Evolutionary conservation across 2,797 vertebrate genomes (phyloP).

Genomic region (Pygocentrus nattereri): DNA sequence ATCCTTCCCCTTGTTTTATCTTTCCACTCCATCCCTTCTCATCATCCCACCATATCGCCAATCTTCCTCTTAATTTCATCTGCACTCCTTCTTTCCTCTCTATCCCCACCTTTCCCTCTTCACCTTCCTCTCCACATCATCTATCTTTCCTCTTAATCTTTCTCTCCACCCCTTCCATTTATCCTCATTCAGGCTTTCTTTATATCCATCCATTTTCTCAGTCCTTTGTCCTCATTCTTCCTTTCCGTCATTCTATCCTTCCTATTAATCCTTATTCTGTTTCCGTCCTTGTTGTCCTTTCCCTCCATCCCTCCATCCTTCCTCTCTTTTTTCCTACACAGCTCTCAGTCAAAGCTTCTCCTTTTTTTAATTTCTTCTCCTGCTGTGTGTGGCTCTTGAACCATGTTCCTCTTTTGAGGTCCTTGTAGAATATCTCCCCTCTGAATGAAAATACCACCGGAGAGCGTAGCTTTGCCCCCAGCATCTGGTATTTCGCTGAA

Average conservation of each 20-base stretch:
- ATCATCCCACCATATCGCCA: neutral
- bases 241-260: neutral
- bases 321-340: neutral
- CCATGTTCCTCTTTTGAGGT: slow-evolving; percentile 3
- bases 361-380: neutral
- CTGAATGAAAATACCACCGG: slow-evolving; percentile 44
- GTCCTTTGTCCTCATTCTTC: neutral
- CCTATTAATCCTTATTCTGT: neutral
- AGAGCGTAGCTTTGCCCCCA: slow-evolving; percentile 21
- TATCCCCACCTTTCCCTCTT: neutral
- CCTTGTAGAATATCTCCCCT: slow-evolving; percentile 20
- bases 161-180: neutral
- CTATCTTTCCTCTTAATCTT: neutral
- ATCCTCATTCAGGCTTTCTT: neutral
- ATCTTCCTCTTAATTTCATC: neutral
- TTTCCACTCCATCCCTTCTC: neutral
- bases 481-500: slow-evolving; percentile 51
- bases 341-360: neutral
- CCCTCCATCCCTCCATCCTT: neutral
- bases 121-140: neutral
- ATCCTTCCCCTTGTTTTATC: neutral
- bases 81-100: neutral
- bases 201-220: neutral
- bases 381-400: neutral
- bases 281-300: neutral